Conservation (phyloP, 2,797 vertebrate genomes). For the Morus bassanus region DNA sequence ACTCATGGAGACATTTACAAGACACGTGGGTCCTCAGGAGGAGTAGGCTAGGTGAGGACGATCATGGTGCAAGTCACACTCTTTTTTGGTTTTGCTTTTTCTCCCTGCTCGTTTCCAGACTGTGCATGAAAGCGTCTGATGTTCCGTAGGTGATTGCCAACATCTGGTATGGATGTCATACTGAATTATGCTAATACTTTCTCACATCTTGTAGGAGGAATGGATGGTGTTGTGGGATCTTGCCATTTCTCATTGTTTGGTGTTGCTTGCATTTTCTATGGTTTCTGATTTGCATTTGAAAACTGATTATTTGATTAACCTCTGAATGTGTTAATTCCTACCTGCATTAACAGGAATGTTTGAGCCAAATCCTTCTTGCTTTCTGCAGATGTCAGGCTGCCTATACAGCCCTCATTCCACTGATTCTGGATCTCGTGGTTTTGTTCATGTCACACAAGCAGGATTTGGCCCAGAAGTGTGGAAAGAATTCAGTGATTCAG, state of each 20-base stretch:
- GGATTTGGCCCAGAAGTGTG: constrained; percentile 39
- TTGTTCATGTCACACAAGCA: background rate
- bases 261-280: constrained; percentile 66
- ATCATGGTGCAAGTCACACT: background rate
- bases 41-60: background rate
- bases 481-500: constrained; percentile 28
- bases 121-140: background rate
- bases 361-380: constrained; percentile 60
- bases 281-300: constrained; percentile 40
- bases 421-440: background rate
- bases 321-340: constrained; percentile 33
- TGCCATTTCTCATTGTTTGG: constrained; percentile 63
- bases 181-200: constrained; percentile 34
- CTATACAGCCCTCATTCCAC: background rate
- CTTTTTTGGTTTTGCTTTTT: background rate
- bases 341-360: constrained; percentile 5
- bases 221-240: constrained; percentile 23
- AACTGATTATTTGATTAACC: constrained; percentile 35
- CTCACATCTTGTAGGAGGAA: constrained; percentile 18
- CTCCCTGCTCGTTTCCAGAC: background rate
- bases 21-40: background rate
- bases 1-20: background rate
- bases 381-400: background rate
- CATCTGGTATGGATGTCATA: constrained; percentile 64
- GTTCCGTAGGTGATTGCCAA: constrained; percentile 68